Conservation (phyloP, 2,113 vertebrate genomes). For the Circaetus gallicus region DNA sequence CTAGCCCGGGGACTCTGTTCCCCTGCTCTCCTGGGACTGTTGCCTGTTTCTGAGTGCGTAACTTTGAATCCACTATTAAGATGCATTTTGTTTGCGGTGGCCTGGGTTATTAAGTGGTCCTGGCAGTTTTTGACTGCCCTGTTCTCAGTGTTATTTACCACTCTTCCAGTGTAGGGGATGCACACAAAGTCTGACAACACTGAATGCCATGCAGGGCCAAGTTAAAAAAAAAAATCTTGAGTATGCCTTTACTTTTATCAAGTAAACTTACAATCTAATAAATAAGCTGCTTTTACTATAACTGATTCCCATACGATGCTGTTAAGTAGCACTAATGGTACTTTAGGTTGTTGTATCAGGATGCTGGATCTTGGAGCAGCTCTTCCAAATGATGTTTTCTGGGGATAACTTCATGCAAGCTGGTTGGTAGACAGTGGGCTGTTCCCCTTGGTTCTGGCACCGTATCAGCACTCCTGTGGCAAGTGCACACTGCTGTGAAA, state of each 20-base stretch:
- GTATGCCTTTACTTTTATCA: neutral
- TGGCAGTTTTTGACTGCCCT: neutral
- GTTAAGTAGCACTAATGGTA: neutral
- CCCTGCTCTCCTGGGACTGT: neutral
- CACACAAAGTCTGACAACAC: neutral
- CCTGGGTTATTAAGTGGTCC: neutral
- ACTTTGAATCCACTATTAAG: neutral
- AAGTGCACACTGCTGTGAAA: fast-evolving
- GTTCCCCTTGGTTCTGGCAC: neutral
- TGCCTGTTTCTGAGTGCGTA: neutral
- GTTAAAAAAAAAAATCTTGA: neutral
- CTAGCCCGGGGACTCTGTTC: neutral
- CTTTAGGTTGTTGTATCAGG: neutral
- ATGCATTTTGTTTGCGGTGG: neutral
- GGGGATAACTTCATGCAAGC: too few species aligned
- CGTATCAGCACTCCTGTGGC: fast-evolving
- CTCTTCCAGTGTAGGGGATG: neutral
- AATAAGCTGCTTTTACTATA: neutral
- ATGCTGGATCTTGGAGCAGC: neutral
- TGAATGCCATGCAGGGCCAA: neutral
- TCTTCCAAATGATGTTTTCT: neutral
- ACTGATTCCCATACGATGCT: neutral
- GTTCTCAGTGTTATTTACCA: neutral
- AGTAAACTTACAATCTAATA: neutral
- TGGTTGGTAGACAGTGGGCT: neutral